Conservation (phyloP, 1,140 invertebrate genomes). For the Papilio aristodemus region DNA sequence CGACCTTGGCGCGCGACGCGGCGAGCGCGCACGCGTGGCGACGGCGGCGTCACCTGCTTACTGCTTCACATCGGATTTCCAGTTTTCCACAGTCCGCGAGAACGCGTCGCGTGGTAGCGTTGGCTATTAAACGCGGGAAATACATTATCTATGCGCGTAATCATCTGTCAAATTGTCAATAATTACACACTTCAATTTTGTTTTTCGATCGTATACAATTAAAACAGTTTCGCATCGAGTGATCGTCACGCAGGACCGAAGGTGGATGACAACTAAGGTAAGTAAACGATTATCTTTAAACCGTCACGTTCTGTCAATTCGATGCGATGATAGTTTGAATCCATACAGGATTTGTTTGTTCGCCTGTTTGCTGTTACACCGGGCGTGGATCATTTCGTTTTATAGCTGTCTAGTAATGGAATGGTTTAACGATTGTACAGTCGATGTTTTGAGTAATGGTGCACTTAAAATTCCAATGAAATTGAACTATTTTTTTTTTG, state of each 20-base stretch:
- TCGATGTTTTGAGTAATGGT: slow-evolving; percentile 33
- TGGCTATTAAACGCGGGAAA: slow-evolving; percentile 37
- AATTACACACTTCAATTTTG: slow-evolving; percentile 24
- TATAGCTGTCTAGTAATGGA: slow-evolving; percentile 51
- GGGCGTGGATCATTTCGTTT: slow-evolving; percentile 46
- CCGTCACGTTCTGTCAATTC: slow-evolving; percentile 63
- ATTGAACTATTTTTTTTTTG: slow-evolving; percentile 42
- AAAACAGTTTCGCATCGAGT: slow-evolving; percentile 8
- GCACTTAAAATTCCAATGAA: slow-evolving; percentile 49
- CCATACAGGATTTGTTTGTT: slow-evolving; percentile 63
- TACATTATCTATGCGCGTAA: slow-evolving; percentile 46
- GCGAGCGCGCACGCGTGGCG: slow-evolving; percentile 48
- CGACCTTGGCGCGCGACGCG: slow-evolving; percentile 57
- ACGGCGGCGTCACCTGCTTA: slow-evolving; percentile 37
- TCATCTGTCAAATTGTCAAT: slow-evolving; percentile 42
- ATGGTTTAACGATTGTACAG: slow-evolving; percentile 39
- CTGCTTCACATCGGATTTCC: slow-evolving; percentile 42
- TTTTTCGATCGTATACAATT: background rate
- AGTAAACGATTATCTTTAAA: slow-evolving; percentile 52
- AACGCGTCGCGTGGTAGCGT: slow-evolving; percentile 46
- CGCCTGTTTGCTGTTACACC: slow-evolving; percentile 48
- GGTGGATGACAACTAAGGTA: slow-evolving; percentile 34
- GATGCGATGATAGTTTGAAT: slow-evolving; percentile 54
- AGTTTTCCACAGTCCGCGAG: slow-evolving; percentile 57
- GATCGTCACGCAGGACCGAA: background rate